Conservation (phyloP, 2,113 vertebrate species). For the Phrynosoma blainvillii region DNA sequence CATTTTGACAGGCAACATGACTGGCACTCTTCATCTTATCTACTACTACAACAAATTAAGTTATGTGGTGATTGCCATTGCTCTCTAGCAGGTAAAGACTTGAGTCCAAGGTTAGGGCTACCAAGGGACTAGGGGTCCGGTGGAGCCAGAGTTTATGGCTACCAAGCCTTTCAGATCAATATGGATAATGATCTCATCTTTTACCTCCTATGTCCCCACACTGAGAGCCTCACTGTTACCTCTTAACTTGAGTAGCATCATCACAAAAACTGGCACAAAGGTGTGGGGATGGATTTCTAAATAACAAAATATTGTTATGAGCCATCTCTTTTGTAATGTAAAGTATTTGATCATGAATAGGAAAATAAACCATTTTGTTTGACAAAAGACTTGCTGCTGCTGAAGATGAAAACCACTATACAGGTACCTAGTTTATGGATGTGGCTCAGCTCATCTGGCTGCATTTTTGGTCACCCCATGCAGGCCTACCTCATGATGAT, state of each 20-base stretch:
- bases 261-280: neutral
- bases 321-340: neutral
- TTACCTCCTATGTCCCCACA: too few relatives aligned
- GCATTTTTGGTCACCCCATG: neutral
- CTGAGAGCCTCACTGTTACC: neutral
- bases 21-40: neutral
- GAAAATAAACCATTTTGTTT: neutral
- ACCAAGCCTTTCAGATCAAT: neutral
- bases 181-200: too few relatives aligned
- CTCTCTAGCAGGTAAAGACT: neutral
- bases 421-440: neutral
- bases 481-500: neutral
- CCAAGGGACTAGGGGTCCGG: neutral
- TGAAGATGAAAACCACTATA: too few relatives aligned
- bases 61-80: neutral
- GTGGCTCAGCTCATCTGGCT: neutral
- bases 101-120: neutral
- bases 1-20: neutral
- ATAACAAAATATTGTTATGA: too few relatives aligned
- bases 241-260: neutral
- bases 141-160: neutral
- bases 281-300: neutral
- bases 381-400: neutral
- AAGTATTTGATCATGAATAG: neutral
- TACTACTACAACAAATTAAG: neutral